Evolutionary conservation across 2,888 invertebrate species (phyloP).

Genomic region (Andrena trimmerana): DNA sequence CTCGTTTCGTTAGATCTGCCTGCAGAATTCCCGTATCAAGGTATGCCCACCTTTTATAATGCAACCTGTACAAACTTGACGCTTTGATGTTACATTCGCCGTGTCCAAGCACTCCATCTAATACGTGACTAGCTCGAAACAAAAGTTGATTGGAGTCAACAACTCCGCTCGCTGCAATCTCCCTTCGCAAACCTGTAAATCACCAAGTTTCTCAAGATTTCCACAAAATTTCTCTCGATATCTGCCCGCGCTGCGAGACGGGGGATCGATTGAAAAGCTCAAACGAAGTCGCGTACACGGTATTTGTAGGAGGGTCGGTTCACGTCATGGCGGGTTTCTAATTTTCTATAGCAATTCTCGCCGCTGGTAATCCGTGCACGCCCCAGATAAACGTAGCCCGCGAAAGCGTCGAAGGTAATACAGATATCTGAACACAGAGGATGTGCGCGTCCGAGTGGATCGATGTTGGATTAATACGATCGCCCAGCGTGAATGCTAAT

Average conservation of each 20-base stretch:
- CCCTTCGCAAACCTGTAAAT: too few species aligned
- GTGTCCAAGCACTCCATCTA: too few species aligned
- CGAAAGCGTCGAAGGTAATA: constrained; percentile 48
- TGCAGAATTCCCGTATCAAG: too few species aligned
- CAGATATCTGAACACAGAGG: constrained; percentile 50
- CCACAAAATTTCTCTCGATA: too few species aligned
- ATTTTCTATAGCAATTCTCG: constrained; percentile 50
- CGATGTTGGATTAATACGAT: constrained; percentile 57
- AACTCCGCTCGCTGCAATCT: background rate
- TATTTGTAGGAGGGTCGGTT: constrained; percentile 18
- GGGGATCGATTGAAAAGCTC: too few species aligned
- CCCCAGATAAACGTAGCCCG: constrained; percentile 42
- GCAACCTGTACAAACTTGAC: background rate
- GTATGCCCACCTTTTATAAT: too few species aligned
- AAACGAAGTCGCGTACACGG: too few species aligned
- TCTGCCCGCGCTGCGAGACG: too few species aligned
- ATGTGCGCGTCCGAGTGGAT: constrained; percentile 39
- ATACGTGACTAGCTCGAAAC: too few species aligned
- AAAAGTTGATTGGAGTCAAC: constrained; percentile 1
- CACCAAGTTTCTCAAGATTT: too few species aligned
- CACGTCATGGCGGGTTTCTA: constrained; percentile 3
- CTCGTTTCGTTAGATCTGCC: too few species aligned
- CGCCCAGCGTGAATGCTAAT: constrained; percentile 54
- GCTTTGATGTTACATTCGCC: too few species aligned
- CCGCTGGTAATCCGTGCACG: constrained; percentile 41